Base-by-base conservation (phyloP, 2,888 invertebrate species). In the Schizotus pectinicornis region DNA sequence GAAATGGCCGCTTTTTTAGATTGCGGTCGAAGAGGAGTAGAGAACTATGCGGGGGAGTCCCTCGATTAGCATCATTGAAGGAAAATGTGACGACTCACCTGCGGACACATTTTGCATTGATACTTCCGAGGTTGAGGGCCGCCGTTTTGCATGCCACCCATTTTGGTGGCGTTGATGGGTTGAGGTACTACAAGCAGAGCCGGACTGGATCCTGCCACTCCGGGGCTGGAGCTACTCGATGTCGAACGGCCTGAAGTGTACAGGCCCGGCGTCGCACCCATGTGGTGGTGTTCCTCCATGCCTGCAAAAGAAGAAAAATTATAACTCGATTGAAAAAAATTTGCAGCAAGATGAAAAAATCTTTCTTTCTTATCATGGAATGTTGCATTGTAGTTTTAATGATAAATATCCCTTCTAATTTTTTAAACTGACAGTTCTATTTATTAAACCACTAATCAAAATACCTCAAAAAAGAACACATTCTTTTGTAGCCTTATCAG, bases 51-150 rank as follows among this genome's bases (percentile, higher is more conserved):
- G 12, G 34, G 5, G 12, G 34, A n/a, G 11, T 45, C 13, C 35
- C 35, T 34, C 34, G n/a, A n/a, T n/a, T 7, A 9, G 41, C 9
- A 46, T 45, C 45, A 45, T 6, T 7, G 35, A n/a, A 11, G 3
- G 30, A 7, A 48, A 32, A 8, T 6, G 22, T 7, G 30, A 31
- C n/a, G 13, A 82, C 91, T 83, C 82, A 97, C 95, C 94, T 96
- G 94, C 66, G 95, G 94, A 79, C 95, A 95, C 95, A 95, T 95
- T 83, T 95, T 95, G 87, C 95, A 95, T 80, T 94, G 94, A 82
- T 95, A 95, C 82, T 95, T 95, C 77, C 95, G 81, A 56, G 74
- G 72, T 55, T 74, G 74, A 7, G 73, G 71, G 2, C 72, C 72
- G 32, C 81, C 80, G 52, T 81, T 79, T 59, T 75, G 78, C 76